Percentiles rank a stretch among this genome's conserved stretches.
Evolutionary conservation across 2,888 invertebrate genomes (phyloP).

Genomic region (Teleiodes luculella): DNA sequence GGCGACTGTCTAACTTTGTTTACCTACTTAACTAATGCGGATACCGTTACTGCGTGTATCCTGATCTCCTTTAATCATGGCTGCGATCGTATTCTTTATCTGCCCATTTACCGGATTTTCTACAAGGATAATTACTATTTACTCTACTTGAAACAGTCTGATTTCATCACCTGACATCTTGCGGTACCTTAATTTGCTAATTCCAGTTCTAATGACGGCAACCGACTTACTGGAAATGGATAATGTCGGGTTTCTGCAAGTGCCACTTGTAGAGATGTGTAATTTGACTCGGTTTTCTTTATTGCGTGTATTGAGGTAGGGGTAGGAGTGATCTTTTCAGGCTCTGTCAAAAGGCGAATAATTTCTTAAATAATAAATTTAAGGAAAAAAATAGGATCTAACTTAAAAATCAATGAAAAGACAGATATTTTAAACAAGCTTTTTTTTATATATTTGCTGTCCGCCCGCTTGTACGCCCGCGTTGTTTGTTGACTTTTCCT

Average conservation of each 20-base stretch:
- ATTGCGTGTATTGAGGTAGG: conserved; percentile 13
- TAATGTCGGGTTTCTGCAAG: conserved; percentile 40
- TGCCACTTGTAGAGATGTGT: conserved; percentile 15
- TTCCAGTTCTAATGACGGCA: conserved; percentile 45
- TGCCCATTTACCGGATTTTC: conserved; percentile 4
- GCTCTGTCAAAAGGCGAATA: background rate
- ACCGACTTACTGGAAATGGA: conserved; percentile 40
- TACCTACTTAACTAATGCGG: too few species aligned
- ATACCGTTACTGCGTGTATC: background rate
- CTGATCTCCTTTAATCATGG: background rate
- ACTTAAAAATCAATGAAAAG: too few species aligned
- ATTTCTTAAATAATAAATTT: background rate
- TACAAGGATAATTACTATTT: conserved; percentile 12
- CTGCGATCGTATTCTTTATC: background rate
- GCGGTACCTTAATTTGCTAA: conserved; percentile 53
- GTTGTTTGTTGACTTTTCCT: too few species aligned
- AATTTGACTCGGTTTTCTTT: conserved; percentile 28
- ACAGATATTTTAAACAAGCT: too few species aligned
- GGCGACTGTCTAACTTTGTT: too few species aligned
- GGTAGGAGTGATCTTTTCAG: background rate
- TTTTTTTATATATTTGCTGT: too few species aligned
- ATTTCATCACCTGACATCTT: conserved; percentile 37
- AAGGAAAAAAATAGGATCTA: too few species aligned
- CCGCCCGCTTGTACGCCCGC: too few species aligned
- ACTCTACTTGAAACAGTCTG: conserved; percentile 19